Percentiles rank a stretch among this genome's conserved stretches.
Conservation (phyloP, 2,113 vertebrate species). For the Leuciscus idus region DNA sequence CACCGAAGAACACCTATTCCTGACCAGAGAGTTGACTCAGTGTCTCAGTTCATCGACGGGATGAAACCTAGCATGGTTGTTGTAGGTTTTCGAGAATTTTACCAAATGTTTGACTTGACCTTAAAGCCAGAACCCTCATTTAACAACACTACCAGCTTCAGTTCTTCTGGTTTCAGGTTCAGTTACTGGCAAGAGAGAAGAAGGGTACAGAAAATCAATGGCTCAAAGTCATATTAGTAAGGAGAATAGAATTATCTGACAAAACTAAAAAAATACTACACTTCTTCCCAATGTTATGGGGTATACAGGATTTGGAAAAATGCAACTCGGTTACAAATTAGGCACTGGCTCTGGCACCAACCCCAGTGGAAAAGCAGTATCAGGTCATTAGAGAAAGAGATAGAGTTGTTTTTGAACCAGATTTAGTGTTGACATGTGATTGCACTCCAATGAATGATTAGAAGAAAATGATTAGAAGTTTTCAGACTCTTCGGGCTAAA, state of each 20-base stretch:
- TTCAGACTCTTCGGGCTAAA: constrained; percentile 17
- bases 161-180: constrained; percentile 58
- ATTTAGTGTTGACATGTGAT: background rate
- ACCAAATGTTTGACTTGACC: constrained; percentile 30
- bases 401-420: constrained; percentile 30
- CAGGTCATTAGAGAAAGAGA: background rate
- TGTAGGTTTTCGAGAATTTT: background rate
- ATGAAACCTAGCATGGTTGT: background rate
- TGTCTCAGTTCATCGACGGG: background rate
- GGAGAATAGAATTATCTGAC: constrained; percentile 57
- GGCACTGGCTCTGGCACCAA: background rate
- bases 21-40: background rate
- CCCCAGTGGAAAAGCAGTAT: background rate
- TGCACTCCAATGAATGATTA: constrained; percentile 4
- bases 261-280: constrained; percentile 65
- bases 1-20: background rate
- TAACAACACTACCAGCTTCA: constrained; percentile 54
- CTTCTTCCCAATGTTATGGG: constrained; percentile 54
- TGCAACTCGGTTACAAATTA: background rate
- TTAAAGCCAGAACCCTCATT: constrained; percentile 63
- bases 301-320: background rate
- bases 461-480: constrained; percentile 25
- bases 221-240: constrained; percentile 64
- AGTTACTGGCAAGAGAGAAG: constrained; percentile 65
- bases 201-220: constrained; percentile 64